Evolutionary conservation across 2,113 vertebrate genomes (phyloP).

Genomic region (Pseudonaja textilis): DNA sequence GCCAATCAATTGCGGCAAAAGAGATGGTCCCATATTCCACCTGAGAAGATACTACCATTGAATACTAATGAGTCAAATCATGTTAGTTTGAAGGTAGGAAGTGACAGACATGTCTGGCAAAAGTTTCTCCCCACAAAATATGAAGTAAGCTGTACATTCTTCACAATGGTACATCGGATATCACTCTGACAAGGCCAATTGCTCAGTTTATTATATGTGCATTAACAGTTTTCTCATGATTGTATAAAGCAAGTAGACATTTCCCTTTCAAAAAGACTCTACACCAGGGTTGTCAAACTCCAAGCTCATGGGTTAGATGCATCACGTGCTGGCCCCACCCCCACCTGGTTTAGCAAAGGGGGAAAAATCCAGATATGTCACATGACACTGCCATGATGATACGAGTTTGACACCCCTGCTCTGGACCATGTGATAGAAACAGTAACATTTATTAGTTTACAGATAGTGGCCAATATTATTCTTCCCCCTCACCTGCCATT

Average conservation of each 20-base stretch:
- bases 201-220: neutral
- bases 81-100: slow-evolving; percentile 85
- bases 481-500: neutral
- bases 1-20: slow-evolving; percentile 79
- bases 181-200: neutral
- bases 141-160: neutral
- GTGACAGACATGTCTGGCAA: rapidly evolving
- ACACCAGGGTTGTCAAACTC: too few species aligned
- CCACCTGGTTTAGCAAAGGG: too few species aligned
- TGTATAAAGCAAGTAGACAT: neutral
- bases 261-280: neutral
- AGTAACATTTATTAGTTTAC: neutral
- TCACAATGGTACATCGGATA: neutral
- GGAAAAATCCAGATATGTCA: too few species aligned
- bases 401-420: too few species aligned
- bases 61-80: slow-evolving; percentile 81
- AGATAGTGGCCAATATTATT: neutral
- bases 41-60: slow-evolving; percentile 82
- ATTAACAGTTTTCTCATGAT: slow-evolving; percentile 19
- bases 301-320: too few species aligned
- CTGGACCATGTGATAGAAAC: slow-evolving; percentile 9
- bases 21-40: slow-evolving; percentile 90
- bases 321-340: too few species aligned
- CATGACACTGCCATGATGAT: too few species aligned
- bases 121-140: neutral